Percentiles rank a stretch among this genome's conserved stretches.
Evolutionary conservation across 2,888 invertebrate genomes (phyloP).

Genomic region (Rhodophaea formosa): DNA sequence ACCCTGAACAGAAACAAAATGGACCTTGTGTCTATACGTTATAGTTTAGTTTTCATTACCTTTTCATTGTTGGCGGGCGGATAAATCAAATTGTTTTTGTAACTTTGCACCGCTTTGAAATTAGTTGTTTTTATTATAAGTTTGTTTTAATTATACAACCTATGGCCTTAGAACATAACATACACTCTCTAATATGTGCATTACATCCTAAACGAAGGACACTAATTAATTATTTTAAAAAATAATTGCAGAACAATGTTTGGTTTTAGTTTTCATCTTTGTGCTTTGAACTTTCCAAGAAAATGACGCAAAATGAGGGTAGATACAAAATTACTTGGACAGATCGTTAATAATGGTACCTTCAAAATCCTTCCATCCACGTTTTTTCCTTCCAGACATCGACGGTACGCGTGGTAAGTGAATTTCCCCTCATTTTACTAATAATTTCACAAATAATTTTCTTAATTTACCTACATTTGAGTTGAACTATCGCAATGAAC

Average conservation of each 20-base stretch:
- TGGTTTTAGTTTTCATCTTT: not conserved
- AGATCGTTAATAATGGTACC: slow-evolving; percentile 35
- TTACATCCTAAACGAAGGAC: no score
- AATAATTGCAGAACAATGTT: not conserved
- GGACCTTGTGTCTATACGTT: not conserved
- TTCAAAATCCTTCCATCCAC: slow-evolving; percentile 39
- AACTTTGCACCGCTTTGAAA: not conserved
- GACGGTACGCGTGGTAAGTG: slow-evolving; percentile 60
- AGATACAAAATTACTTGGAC: slow-evolving; percentile 23
- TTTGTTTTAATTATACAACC: not conserved
- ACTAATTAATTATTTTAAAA: no score
- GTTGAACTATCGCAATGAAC: slow-evolving; percentile 22
- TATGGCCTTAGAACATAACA: not conserved
- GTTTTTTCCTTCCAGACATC: slow-evolving; percentile 36
- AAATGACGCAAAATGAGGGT: slow-evolving; percentile 37
- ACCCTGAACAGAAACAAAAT: not conserved
- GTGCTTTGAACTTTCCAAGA: not conserved
- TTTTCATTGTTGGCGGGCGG: not conserved
- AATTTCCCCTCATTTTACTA: slow-evolving; percentile 37
- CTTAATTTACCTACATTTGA: slow-evolving; percentile 50
- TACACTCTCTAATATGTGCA: no score
- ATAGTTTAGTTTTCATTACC: not conserved
- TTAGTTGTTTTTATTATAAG: not conserved
- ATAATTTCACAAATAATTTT: slow-evolving; percentile 35
- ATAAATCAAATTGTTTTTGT: not conserved